These are phyloP conservation scores for Platerodrilus igneus DNA, from an alignment of 2,888 invertebrate species.

Conservation along the genomic window DNA sequence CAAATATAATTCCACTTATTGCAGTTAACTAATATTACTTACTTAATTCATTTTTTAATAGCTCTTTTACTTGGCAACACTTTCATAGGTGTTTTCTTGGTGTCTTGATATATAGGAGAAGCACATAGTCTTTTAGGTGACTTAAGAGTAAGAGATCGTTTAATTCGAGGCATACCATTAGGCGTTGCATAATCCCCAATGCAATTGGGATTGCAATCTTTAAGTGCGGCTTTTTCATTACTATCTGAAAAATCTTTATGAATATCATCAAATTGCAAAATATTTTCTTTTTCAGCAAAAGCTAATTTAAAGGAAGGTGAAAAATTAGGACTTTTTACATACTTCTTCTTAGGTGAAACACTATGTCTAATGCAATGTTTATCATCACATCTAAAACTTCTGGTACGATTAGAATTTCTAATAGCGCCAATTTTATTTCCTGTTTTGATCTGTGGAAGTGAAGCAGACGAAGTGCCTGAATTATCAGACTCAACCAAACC, in stretches of 20 bases:
- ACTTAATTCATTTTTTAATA: background rate
- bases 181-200: conserved; percentile 30
- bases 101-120: conserved; percentile 49
- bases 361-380: conserved; percentile 33
- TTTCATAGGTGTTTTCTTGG: conserved; percentile 57
- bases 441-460: conserved; percentile 21
- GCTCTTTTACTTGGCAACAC: conserved; percentile 33
- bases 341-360: conserved; percentile 36
- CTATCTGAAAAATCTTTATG: conserved; percentile 22
- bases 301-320: conserved; percentile 3
- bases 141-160: conserved; percentile 54
- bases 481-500: conserved; percentile 39
- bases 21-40: background rate
- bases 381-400: conserved; percentile 35
- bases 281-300: conserved; percentile 25
- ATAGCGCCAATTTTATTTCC: conserved; percentile 30
- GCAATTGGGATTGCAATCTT: conserved; percentile 24
- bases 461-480: conserved; percentile 10
- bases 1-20: too few relatives aligned
- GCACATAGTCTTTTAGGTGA: conserved; percentile 54
- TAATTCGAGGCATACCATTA: conserved; percentile 54
- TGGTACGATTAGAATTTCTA: conserved; percentile 31
- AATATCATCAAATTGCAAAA: conserved; percentile 22
- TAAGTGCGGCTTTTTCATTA: conserved; percentile 21
- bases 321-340: conserved; percentile 8